A percentile compares a stretch with the other conserved stretches of the same genome.
phyloP scores from a whole-genome alignment of 2,113 vertebrate genomes.

The Rostratula benghalensis region DNA sequence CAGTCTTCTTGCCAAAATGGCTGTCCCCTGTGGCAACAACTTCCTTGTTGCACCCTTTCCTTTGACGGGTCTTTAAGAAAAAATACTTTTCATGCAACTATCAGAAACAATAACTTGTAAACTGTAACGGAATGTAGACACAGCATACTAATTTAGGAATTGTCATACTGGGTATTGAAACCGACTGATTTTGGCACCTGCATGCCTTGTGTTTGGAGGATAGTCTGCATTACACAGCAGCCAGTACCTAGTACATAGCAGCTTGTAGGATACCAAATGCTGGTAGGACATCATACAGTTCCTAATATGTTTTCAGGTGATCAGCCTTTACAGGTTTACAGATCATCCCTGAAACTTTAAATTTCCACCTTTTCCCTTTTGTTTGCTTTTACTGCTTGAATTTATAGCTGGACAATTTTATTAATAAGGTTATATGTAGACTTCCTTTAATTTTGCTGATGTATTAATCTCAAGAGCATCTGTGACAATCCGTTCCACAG shows the following conservation, averaged over 20 bases:
- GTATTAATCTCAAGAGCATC: not conserved
- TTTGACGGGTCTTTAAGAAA: not conserved
- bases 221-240: not conserved
- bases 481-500: not conserved
- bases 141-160: not conserved
- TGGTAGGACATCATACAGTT: not conserved
- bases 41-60: not conserved
- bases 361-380: not conserved
- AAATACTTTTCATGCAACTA: not conserved
- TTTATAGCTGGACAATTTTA: not conserved
- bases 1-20: fast-evolving
- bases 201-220: not conserved
- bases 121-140: not conserved
- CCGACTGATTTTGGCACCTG: not conserved
- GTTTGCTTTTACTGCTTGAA: not conserved
- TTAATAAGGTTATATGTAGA: not conserved
- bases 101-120: not conserved
- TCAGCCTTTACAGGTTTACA: not conserved
- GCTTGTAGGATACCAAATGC: not conserved
- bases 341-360: not conserved
- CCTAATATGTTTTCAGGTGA: not conserved
- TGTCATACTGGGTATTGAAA: not conserved
- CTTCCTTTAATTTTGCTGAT: not conserved
- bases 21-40: not conserved
- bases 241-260: not conserved